A percentile compares a stretch with the other conserved stretches of the same genome.
phyloP scores from a whole-genome alignment of 23 tunicate genomes.

The Trididemnum clinides region DNA sequence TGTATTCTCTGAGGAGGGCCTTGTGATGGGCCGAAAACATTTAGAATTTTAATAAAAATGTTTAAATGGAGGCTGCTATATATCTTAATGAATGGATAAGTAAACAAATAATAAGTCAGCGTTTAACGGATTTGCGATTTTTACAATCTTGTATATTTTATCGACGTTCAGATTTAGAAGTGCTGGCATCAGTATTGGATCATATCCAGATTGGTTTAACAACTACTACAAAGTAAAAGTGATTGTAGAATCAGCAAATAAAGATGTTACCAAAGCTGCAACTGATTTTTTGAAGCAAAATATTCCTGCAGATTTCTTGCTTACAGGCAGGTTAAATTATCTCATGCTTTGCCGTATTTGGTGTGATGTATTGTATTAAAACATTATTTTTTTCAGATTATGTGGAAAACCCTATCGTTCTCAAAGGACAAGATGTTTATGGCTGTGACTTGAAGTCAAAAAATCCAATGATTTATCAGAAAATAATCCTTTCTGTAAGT shows the following conservation, averaged over 20 bases:
- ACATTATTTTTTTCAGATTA: background rate
- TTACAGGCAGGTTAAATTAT: background rate
- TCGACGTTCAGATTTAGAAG: constrained; percentile 48
- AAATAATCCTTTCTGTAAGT: constrained; percentile 32
- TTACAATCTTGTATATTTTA: no score
- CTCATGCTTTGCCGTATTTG: background rate
- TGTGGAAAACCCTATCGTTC: constrained; percentile 33
- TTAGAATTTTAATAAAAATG: no score
- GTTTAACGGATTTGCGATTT: background rate
- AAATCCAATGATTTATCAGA: constrained; percentile 17
- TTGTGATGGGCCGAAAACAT: no score
- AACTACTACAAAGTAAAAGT: constrained; percentile 95
- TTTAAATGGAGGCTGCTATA: no score
- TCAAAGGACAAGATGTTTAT: constrained; percentile 49
- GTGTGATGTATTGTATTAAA: background rate
- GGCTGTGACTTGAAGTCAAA: background rate
- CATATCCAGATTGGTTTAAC: constrained; percentile 92
- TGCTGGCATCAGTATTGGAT: constrained; percentile 81
- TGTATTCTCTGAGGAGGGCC: no score
- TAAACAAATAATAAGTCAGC: no score
- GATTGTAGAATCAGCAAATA: constrained; percentile 66
- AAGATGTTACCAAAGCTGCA: constrained; percentile 46
- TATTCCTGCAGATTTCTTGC: constrained; percentile 3
- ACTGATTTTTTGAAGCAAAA: constrained; percentile 29
- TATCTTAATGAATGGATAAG: no score